These are phyloP conservation scores for Drosophila yooni DNA, from an alignment of 2,888 invertebrate genomes.

Conservation along the genomic window DNA sequence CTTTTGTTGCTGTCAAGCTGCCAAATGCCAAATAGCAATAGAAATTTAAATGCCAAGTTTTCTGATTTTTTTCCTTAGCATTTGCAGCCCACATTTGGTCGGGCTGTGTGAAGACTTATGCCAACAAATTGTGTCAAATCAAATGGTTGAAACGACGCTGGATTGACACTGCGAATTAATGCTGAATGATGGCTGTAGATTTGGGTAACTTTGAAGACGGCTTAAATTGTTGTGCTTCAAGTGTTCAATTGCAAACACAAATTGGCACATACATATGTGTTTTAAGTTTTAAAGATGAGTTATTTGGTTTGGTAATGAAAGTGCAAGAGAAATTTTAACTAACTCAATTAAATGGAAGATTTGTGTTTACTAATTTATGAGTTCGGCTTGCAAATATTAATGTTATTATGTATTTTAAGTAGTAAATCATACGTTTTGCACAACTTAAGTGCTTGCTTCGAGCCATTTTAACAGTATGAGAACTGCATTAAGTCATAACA, in stretches of 20 bases:
- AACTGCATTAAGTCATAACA: slow-evolving; percentile 29
- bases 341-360: neutral
- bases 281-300: too few species aligned
- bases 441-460: neutral
- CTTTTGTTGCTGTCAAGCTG: slow-evolving; percentile 58
- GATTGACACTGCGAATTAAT: slow-evolving; percentile 46
- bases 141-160: slow-evolving; percentile 22
- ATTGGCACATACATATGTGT: neutral
- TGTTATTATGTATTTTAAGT: neutral
- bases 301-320: neutral
- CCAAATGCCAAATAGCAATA: slow-evolving; percentile 64
- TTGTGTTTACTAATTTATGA: neutral
- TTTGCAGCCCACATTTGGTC: slow-evolving; percentile 31
- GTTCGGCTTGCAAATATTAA: neutral
- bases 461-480: neutral
- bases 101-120: slow-evolving; percentile 31
- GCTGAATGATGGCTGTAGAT: slow-evolving; percentile 38
- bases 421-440: neutral
- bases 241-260: neutral
- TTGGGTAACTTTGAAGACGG: neutral
- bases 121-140: slow-evolving; percentile 24
- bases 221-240: slow-evolving; percentile 17
- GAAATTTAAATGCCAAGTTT: slow-evolving; percentile 72
- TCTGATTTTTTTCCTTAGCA: slow-evolving; percentile 23
- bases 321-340: neutral